Evolutionary conservation across 64 coral and sea anemone genomes (phyloP), one percentile per base, ranked within the genome.

Genomic region (Porites lutea): DNA sequence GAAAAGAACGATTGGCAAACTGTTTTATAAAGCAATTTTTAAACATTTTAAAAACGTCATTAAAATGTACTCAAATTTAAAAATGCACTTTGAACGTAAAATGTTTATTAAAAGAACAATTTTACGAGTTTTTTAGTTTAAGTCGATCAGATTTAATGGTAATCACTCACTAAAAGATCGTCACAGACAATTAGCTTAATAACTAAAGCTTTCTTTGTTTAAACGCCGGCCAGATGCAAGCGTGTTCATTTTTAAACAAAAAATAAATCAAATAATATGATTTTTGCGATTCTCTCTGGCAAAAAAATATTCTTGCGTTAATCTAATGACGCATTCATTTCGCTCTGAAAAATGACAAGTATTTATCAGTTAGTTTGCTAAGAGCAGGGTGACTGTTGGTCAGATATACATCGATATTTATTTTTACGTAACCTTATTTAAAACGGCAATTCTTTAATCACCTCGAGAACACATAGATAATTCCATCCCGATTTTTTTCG

Each of bases 131-230:
- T 37, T 37, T 18, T 0, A 52, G 14, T 46, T 16, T 62, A 75
- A 75, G 73, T 45, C 27, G 27, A 37, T 37, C 73, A 13, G 54
- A 52, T 21, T 52, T 4, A 67, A 68, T 48, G 63, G 68, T 84
- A 65, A 84, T 51, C 18, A 84, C 62, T 84, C 18, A 84, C 62
- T 84, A 7, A 2, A 27, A 45, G 61, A 68, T 84, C 8, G 61
- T 67, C 46, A 23, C 3, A 49, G 63, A 84, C 81, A 84, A 84
- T 84, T 84, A 84, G 5, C 81, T 84, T 84, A 51, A 84, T 84
- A 84, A 84, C 81, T 84, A 19, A 67, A 84, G 62, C 63, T 68
- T 48, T 84, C 61, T 84, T 84, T 84, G 81, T 84, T 84, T 66
- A 64, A 84, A 68, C 47, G 48, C 18, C 37, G 81, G 68, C 62